These are phyloP conservation scores for Norana najaformis DNA, from an alignment of 2,888 invertebrate genomes.

Conservation along the genomic window DNA sequence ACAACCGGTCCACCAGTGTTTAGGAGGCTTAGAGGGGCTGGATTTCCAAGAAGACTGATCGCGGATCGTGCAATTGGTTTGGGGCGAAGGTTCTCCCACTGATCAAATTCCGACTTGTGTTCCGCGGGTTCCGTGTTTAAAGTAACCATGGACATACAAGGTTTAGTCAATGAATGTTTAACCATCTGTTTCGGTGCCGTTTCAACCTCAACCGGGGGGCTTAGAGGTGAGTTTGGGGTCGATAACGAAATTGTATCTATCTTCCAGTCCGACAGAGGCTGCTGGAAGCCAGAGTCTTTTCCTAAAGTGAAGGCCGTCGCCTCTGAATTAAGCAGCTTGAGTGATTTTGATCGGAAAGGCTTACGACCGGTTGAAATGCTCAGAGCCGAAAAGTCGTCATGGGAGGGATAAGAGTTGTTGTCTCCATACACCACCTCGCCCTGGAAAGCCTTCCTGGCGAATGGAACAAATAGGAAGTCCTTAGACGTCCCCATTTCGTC, in stretches of 20 bases:
- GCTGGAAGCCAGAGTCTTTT: neutral
- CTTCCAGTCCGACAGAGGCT: conserved; percentile 6
- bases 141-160: neutral
- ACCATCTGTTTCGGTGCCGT: neutral
- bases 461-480: neutral
- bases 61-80: neutral
- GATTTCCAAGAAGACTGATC: neutral
- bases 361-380: neutral
- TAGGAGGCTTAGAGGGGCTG: neutral
- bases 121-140: neutral
- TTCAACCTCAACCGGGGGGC: neutral
- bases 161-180: neutral
- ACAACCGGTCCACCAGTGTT: neutral
- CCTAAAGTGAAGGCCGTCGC: neutral
- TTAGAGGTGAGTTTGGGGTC: neutral
- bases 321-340: neutral
- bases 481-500: neutral
- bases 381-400: neutral
- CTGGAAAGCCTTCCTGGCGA: neutral
- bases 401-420: neutral
- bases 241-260: neutral
- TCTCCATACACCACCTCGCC: neutral
- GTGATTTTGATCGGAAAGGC: conserved; percentile 19
- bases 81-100: too few species aligned
- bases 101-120: too few species aligned